Base-by-base conservation (phyloP, 2,113 vertebrate genomes). In the Peromyscus maniculatus region DNA sequence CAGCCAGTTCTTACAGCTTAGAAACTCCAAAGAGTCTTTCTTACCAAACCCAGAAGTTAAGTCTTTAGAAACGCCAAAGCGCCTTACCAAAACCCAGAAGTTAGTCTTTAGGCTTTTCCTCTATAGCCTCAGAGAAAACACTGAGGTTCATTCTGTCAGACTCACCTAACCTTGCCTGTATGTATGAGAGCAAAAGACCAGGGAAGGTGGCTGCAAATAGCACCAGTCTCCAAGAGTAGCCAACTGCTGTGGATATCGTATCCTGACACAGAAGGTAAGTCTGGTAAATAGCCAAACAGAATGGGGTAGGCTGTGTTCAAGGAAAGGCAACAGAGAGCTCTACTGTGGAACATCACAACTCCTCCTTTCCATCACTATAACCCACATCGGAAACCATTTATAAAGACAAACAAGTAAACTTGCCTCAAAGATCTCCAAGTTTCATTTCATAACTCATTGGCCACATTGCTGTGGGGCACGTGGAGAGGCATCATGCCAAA, bases 21-120 rank as follows among this genome's bases (percentile, higher is more conserved):
- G 64, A 96, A 96, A 89, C 71, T 75, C 96, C 28, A 82, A 94
- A 67, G 49, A 94, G 43, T 46, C 39, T 89, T 59, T 43, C 39
- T 89, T 59, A 94, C 43, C 57, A 92, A 72, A 92, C 31, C 31
- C 66, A 39, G 11, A 86, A 79, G 33, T 2, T 74, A 31, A 66
- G 15, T 74, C 57, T 79, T 93, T 12, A 46, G 15, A 96, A 96
- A 89, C 71, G 71, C 96, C 28, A 83, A 94, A 67, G 52, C 93
- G 43, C 55, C 39, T 89, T 59, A 94, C 43, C 57, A 92, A 72
- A 88, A 92, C 31, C 31, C 66, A 39, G 11, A 86, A 79, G 33
- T 2, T 74, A 31, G 15, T 74, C 57, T 79, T 93, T 9, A 46
- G 15, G 74, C 28, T 66, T 28, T 46, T 89, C 49, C 49, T 52